These are phyloP conservation scores for Procavia capensis DNA, from an alignment of 2,113 vertebrate species.

Conservation along the genomic window DNA sequence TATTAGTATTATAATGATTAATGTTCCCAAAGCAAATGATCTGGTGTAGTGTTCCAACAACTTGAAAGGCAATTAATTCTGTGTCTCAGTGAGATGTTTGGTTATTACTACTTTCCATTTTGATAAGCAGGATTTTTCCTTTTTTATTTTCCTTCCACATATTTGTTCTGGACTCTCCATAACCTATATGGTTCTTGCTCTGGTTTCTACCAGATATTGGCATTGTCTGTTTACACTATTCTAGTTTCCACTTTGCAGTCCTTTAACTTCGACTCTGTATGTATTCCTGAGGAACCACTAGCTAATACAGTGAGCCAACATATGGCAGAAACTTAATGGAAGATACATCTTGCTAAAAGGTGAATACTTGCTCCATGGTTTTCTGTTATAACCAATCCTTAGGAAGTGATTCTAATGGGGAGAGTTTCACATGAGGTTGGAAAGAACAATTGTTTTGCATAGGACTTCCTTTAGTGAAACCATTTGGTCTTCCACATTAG, in stretches of 20 bases:
- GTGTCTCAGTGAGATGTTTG: conserved; percentile 2
- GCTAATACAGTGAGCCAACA: neutral
- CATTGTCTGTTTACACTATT: neutral
- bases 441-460: neutral
- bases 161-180: neutral
- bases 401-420: neutral
- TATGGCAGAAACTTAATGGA: conserved; percentile 10
- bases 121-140: neutral
- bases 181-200: conserved; percentile 14
- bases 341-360: neutral
- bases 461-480: neutral
- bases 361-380: neutral
- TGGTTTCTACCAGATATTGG: neutral
- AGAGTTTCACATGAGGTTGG: conserved; percentile 7
- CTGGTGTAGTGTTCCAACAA: neutral
- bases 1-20: neutral
- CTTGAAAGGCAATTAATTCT: neutral
- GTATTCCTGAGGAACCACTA: neutral
- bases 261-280: neutral
- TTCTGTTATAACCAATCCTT: neutral
- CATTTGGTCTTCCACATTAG: neutral
- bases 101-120: conserved; percentile 13
- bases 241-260: neutral
- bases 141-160: neutral
- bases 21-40: neutral